phyloP scores from a whole-genome alignment of 1,140 invertebrate genomes.

The Maniola jurtina region DNA sequence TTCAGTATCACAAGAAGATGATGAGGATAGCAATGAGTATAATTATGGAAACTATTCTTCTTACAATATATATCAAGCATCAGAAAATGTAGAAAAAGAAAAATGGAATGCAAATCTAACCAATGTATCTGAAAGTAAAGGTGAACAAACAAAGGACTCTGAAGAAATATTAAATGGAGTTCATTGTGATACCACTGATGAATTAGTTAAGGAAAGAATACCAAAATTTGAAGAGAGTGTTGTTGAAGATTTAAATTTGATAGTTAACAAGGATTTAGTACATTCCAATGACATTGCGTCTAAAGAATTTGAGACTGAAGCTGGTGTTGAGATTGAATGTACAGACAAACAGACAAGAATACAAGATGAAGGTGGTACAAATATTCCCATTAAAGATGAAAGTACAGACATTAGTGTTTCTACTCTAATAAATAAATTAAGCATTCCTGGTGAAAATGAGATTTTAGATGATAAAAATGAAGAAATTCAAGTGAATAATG shows the following conservation, averaged over 20 bases:
- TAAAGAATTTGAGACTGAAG: constrained; percentile 27
- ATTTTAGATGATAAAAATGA: neutral
- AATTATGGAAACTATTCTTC: constrained; percentile 54
- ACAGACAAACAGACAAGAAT: constrained; percentile 24
- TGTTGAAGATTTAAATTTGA: constrained; percentile 75
- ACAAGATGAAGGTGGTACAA: constrained; percentile 33
- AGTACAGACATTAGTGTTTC: constrained; percentile 1
- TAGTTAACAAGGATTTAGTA: constrained; percentile 49
- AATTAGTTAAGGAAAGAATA: constrained; percentile 38
- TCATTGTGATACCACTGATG: constrained; percentile 28
- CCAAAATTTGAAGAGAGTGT: constrained; percentile 56
- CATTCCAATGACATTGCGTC: constrained; percentile 21
- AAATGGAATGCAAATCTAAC: constrained; percentile 26
- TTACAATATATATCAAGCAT: constrained; percentile 33
- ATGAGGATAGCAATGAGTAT: constrained; percentile 53
- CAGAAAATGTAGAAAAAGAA: constrained; percentile 26
- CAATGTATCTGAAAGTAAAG: constrained; percentile 20
- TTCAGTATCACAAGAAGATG: constrained; percentile 69
- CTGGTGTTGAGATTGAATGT: constrained; percentile 20
- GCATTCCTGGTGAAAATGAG: constrained; percentile 2
- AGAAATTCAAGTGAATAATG: neutral
- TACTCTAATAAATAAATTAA: neutral
- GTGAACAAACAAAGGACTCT: constrained; percentile 24
- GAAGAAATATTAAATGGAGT: constrained; percentile 31
- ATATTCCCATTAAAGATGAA: constrained; percentile 15